Percentiles rank a stretch among this genome's conserved stretches.
Conservation (phyloP, 2,797 vertebrate genomes). For the Halcyon badia region DNA sequence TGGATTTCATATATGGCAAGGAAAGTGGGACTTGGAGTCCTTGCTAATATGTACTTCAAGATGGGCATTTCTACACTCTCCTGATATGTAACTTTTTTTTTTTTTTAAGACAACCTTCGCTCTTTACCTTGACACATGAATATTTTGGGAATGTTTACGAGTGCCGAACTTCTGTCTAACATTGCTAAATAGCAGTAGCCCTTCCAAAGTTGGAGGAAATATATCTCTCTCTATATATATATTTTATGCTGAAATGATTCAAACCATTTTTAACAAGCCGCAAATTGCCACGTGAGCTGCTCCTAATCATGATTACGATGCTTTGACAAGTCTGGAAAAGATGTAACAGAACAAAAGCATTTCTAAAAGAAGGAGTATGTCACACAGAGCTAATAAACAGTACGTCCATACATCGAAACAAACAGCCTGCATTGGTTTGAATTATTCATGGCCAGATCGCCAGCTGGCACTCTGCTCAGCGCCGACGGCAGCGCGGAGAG, state of each 20-base stretch:
- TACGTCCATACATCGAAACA: background rate
- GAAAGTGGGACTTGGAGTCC: background rate
- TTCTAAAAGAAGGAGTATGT: background rate
- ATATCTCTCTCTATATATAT: no score
- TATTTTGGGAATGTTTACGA: background rate
- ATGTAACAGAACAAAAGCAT: constrained; percentile 4
- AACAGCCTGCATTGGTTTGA: background rate
- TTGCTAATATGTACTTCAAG: background rate
- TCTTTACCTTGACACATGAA: background rate
- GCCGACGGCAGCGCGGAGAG: background rate
- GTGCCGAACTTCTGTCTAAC: background rate
- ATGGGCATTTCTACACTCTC: background rate
- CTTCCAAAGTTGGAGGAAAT: background rate
- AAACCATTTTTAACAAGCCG: constrained; percentile 4
- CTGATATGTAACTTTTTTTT: background rate
- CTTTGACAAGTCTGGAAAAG: background rate
- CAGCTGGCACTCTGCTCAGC: background rate
- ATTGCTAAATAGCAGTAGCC: background rate
- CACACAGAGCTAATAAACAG: background rate
- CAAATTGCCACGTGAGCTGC: background rate
- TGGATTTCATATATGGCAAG: background rate
- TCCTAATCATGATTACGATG: background rate
- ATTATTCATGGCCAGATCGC: background rate
- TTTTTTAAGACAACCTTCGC: background rate
- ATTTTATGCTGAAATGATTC: background rate